phyloP scores from a whole-genome alignment of 2,888 invertebrate genomes.

The Cataglyphis livida region DNA sequence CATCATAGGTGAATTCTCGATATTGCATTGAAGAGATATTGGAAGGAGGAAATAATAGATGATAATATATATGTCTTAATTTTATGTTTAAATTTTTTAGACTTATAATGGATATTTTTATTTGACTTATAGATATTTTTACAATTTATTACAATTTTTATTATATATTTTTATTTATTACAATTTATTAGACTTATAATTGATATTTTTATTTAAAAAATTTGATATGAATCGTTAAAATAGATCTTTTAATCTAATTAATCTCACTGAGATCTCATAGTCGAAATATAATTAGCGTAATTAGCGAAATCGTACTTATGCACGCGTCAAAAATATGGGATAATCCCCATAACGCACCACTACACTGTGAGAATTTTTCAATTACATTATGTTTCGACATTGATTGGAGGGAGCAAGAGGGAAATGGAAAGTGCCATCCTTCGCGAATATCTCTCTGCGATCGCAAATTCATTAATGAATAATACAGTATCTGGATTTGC shows the following conservation, averaged over 20 bases:
- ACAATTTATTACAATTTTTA: too few relatives aligned
- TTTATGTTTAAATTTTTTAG: not conserved
- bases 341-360: slow-evolving; percentile 21
- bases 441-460: slow-evolving; percentile 18
- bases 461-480: slow-evolving; percentile 26
- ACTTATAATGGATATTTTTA: not conserved
- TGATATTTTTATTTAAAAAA: slow-evolving; percentile 5
- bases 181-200: not conserved
- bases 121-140: not conserved
- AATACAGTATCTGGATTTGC: slow-evolving; percentile 19
- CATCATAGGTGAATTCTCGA: not conserved
- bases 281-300: slow-evolving; percentile 1
- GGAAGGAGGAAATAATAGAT: not conserved
- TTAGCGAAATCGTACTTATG: not conserved
- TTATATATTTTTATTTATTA: too few relatives aligned
- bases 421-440: slow-evolving; percentile 16
- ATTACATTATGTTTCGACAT: slow-evolving; percentile 25
- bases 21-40: slow-evolving; percentile 19
- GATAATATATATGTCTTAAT: not conserved
- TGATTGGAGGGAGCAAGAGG: slow-evolving; percentile 19
- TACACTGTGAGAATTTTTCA: slow-evolving; percentile 27
- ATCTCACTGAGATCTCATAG: not conserved
- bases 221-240: slow-evolving; percentile 4
- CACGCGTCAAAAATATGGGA: slow-evolving; percentile 5
- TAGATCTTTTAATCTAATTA: slow-evolving; percentile 3